These are phyloP conservation scores for Drosophila hawaiiensis DNA, from an alignment of 2,888 invertebrate genomes.

Conservation along the genomic window DNA sequence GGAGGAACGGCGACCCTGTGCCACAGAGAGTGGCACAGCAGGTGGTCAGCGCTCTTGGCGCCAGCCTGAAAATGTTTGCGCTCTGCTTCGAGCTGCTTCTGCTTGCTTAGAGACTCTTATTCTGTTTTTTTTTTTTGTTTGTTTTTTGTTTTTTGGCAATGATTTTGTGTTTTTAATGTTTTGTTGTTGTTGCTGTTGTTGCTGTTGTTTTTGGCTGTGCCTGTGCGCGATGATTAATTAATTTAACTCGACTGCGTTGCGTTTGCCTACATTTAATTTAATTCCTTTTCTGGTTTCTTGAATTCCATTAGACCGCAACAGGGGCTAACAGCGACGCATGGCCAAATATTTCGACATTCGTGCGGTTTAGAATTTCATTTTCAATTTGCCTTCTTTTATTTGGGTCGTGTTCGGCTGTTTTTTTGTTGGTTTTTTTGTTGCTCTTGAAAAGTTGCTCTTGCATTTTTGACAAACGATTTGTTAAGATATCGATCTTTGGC, in stretches of 20 bases:
- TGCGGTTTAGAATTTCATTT: conserved; percentile 81
- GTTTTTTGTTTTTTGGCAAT: conserved; percentile 70
- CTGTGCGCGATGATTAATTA: conserved; percentile 73
- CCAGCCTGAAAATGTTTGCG: conserved; percentile 69
- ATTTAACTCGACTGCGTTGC: conserved; percentile 67
- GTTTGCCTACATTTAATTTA: conserved; percentile 77
- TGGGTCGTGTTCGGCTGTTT: neutral
- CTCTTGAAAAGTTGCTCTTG: conserved; percentile 36
- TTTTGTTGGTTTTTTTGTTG: neutral
- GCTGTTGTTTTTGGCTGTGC: conserved; percentile 23
- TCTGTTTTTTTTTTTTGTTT: conserved; percentile 11
- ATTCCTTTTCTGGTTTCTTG: conserved; percentile 66
- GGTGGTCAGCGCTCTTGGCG: conserved; percentile 82
- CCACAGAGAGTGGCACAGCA: conserved; percentile 71
- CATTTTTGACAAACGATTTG: conserved; percentile 79
- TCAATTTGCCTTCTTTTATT: conserved; percentile 56
- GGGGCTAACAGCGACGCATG: conserved; percentile 35
- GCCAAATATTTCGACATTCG: conserved; percentile 77
- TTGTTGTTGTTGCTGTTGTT: conserved; percentile 20
- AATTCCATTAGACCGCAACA: conserved; percentile 71
- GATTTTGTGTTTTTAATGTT: conserved; percentile 56
- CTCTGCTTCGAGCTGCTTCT: conserved; percentile 27
- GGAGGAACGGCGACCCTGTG: conserved; percentile 39
- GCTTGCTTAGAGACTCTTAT: conserved; percentile 25
- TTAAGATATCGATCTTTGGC: conserved; percentile 79